Evolutionary conservation across 2,113 vertebrate species (phyloP).

Genomic region (Oxygymnocypris stewartii): DNA sequence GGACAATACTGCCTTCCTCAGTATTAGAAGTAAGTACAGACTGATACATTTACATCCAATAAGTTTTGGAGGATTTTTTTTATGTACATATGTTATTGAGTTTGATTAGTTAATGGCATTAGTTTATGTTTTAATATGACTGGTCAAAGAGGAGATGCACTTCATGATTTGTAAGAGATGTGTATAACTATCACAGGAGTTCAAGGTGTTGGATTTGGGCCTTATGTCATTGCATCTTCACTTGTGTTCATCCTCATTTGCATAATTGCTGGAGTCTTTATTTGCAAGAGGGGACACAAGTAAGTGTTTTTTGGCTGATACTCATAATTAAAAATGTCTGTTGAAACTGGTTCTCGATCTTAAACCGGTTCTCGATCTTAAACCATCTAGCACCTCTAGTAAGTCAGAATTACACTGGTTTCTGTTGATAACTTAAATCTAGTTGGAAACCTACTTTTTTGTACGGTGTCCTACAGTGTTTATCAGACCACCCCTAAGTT

Average conservation of each 20-base stretch:
- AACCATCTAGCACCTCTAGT: no score
- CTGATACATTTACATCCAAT: neutral
- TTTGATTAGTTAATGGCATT: no score
- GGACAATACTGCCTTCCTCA: slow-evolving; percentile 47
- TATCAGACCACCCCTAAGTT: neutral
- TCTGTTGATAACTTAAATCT: neutral
- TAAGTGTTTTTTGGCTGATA: slow-evolving; percentile 2
- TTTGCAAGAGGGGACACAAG: slow-evolving; percentile 55
- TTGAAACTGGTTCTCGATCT: no score
- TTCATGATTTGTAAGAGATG: neutral
- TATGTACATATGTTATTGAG: no score
- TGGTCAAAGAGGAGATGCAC: neutral
- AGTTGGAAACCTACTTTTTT: neutral
- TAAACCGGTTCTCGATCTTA: no score
- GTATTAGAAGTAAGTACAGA: slow-evolving; percentile 56
- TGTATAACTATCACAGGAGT: neutral
- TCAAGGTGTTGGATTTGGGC: neutral
- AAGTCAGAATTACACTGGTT: no score
- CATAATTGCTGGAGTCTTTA: slow-evolving; percentile 47
- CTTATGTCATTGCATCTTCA: slow-evolving; percentile 22
- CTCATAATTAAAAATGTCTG: neutral
- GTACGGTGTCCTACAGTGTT: no score
- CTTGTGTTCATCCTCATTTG: slow-evolving; percentile 41
- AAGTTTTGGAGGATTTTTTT: neutral
- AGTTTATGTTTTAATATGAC: neutral